Evolutionary conservation across 2,113 vertebrate species (phyloP), one percentile per base, ranked within the genome.

Genomic region (Eurypyga helias): DNA sequence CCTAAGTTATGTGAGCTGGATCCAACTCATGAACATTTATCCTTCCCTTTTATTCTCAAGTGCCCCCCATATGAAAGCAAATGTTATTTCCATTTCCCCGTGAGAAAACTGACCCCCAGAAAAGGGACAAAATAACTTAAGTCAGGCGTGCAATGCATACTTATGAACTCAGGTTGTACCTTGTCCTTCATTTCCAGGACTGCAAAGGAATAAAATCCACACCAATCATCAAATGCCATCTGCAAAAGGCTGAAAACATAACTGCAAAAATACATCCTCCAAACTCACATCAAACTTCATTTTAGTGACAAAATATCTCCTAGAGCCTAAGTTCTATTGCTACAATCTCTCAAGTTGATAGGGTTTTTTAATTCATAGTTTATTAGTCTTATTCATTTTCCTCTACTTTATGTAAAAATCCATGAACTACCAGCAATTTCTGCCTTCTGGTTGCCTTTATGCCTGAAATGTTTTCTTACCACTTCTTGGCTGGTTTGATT

Each of bases 401-500:
- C 18, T 64, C 55, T 66, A 49, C 28, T 76, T 76, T 25, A 83
- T 31, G n/a, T 48, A 83, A 95, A 92, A 91, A 71, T 29, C 9
- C 7, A 36, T 52, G 43, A 89, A 61, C 25, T 72, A 79, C 33
- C 43, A 90, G 26, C 41, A 77, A 67, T 81, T 91, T 81, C 36
- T 80, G 48, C 45, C 6, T 8, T 71, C 66, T 88, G 52, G 13
- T 71, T 95, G 65, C 33, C 38, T 87, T 80, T 77, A 77, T 19
- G 38, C 58, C 76, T 90, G 64, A 90, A 96, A 62, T 52, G 4
- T 83, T 94, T 95, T 90, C 55, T 80, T 90, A 66, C 12, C 16
- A 66, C 73, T 96, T 95, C 58, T 88, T 90, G 67, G 49, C n/a
- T 81, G 17, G 29, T 71, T 92, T 88, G 12, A 88, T 65, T 87